These are phyloP conservation scores for Augochlorella aurata DNA, from an alignment of 2,888 invertebrate species.

Conservation along the genomic window DNA sequence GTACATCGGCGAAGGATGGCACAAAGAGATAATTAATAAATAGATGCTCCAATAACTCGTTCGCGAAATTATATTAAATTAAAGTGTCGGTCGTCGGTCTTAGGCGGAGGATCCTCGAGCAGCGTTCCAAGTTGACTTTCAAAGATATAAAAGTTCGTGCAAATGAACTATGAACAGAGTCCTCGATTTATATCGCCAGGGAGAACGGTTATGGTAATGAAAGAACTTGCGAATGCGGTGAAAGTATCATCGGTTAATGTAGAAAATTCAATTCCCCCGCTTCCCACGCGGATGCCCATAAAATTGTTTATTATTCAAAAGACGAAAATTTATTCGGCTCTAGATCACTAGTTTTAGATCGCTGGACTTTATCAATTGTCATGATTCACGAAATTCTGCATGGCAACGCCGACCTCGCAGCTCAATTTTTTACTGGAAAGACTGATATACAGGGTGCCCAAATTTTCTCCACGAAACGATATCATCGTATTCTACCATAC, in stretches of 20 bases:
- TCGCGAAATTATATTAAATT: not conserved
- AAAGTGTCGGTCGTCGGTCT: not conserved
- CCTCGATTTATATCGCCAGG: not conserved
- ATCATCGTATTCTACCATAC: too few relatives aligned
- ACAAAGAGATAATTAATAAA: not conserved
- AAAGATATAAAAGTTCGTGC: not conserved
- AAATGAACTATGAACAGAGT: not conserved
- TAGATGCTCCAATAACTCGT: not conserved
- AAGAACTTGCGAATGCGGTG: not conserved
- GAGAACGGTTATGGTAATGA: slow-evolving; percentile 1
- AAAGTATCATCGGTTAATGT: not conserved
- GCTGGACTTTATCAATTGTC: not conserved
- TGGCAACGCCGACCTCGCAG: too few relatives aligned
- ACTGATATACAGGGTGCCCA: too few relatives aligned
- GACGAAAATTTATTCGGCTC: not conserved
- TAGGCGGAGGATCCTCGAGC: not conserved
- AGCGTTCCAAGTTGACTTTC: not conserved
- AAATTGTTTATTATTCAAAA: not conserved
- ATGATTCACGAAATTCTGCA: too few relatives aligned
- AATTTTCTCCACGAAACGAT: too few relatives aligned
- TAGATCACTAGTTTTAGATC: too few relatives aligned
- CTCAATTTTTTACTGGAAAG: too few relatives aligned
- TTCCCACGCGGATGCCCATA: not conserved
- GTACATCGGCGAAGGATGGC: too few relatives aligned
- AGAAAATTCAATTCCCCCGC: not conserved